Base-by-base conservation (phyloP, 2,797 vertebrate species). In the Acanthopagrus latus region DNA sequence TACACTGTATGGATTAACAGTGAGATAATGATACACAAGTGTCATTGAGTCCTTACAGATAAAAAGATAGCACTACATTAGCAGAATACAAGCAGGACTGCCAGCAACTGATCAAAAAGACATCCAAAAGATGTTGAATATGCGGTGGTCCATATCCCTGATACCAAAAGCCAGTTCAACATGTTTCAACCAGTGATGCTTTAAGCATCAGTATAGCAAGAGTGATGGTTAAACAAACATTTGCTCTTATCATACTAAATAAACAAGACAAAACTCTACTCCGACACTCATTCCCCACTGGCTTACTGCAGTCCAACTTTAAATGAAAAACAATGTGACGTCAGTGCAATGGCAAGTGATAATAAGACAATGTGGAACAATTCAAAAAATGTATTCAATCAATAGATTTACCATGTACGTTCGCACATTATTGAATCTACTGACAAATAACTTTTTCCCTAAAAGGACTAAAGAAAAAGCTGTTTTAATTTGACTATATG, bases 401-500 rank as follows among this genome's bases (percentile, higher is more conserved):
- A 5, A 38, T 20, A 20, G 23, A 23, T 58, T 57, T 64, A 20
- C 25, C 2, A 44, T 9, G 16, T 16, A 29, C 47, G 27, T 3
- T 38, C 14, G 18, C n/a, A 57, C 18, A 68, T 27, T 27, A 27
- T 27, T 27, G 27, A 27, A 4, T 27, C 27, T n/a, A 52, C 1
- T n/a, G 27, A 43, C 13, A 20, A 7, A 11, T 23, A 2, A 2
- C 4, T 3, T 2, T 38, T 48, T 48, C 13, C n/a, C 46, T 13
- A 33, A 33, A 33, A 20, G 38, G 4, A 23, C 23, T 2, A 13
- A 64, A 56, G 51, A 52, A 27, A 60, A 2, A 48, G 17, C 41
- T n/a, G 50, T 20, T 63, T 62, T 48, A 60, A 4, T 68, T 54
- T 76, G 43, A 60, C 16, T 51, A 17, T 48, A 47, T 38, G 21